These are phyloP conservation scores for Palythoa grandis DNA, from an alignment of 92 coral and sea anemone genomes.

Conservation along the genomic window DNA sequence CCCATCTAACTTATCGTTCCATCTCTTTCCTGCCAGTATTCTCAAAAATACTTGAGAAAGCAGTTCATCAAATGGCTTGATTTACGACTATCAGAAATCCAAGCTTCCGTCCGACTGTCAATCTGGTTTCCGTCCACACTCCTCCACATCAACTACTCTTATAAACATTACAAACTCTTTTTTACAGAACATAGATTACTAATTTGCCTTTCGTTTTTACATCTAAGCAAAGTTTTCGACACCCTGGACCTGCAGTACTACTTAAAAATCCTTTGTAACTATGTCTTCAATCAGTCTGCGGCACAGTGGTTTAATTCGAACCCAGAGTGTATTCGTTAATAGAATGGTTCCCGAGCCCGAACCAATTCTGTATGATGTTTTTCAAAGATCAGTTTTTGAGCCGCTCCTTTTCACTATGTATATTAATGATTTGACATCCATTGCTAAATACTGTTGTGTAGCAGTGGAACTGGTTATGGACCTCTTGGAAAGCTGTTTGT, in stretches of 20 bases:
- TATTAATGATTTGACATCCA: too few relatives aligned
- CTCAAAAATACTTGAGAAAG: conserved; percentile 39
- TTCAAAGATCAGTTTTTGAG: too few relatives aligned
- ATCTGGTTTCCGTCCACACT: conserved; percentile 47
- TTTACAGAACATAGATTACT: conserved; percentile 46
- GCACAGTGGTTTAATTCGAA: too few relatives aligned
- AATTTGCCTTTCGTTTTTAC: conserved; percentile 45
- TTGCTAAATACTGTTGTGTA: too few relatives aligned
- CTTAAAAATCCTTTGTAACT: background rate
- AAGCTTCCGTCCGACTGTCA: conserved; percentile 39
- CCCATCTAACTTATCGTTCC: background rate
- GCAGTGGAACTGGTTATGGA: too few relatives aligned
- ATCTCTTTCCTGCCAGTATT: background rate
- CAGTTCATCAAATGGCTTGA: conserved; percentile 51
- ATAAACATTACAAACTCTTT: conserved; percentile 40
- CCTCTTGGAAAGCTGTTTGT: too few relatives aligned
- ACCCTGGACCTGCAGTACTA: conserved; percentile 16
- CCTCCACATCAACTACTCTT: conserved; percentile 39
- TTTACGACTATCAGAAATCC: conserved; percentile 39
- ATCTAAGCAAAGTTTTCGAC: conserved; percentile 46
- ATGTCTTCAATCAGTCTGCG: background rate
- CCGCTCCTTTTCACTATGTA: too few relatives aligned
- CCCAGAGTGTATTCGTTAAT: too few relatives aligned
- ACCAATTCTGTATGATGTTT: too few relatives aligned
- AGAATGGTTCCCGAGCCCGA: too few relatives aligned